Conservation (phyloP, 2,797 vertebrate species). For the Pagetopsis macropterus region DNA sequence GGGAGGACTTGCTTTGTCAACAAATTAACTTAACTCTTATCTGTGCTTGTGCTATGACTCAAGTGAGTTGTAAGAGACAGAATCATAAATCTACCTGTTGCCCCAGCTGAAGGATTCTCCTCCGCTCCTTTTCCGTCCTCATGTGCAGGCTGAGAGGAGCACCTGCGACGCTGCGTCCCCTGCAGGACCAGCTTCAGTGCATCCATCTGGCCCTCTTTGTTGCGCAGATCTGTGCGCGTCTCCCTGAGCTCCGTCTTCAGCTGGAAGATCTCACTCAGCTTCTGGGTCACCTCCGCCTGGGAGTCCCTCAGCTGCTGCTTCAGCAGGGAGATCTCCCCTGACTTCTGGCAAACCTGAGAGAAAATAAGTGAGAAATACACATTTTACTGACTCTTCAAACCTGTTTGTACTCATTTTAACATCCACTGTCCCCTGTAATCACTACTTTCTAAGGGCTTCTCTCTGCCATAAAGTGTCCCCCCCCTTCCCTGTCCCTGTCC, state of each 20-base stretch:
- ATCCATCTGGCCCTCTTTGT: conserved; percentile 88
- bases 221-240: conserved; percentile 85
- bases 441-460: conserved; percentile 9
- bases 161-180: conserved; percentile 62
- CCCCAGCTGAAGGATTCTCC: conserved; percentile 48
- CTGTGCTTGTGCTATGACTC: not conserved
- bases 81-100: conserved; percentile 59
- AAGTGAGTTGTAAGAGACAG: not conserved
- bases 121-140: conserved; percentile 62
- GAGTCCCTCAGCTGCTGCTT: conserved; percentile 96
- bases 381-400: not conserved
- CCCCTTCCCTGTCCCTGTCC: not conserved
- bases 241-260: conserved; percentile 94
- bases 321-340: conserved; percentile 94
- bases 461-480: conserved; percentile 1
- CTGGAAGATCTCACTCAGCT: conserved; percentile 94
- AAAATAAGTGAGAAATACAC: not conserved
- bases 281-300: conserved; percentile 94
- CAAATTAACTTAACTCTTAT: not conserved
- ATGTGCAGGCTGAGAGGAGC: conserved; percentile 41
- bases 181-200: conserved; percentile 85
- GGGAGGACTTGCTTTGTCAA: not conserved
- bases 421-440: conserved; percentile 21
- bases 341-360: conserved; percentile 95
- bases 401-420: conserved; percentile 5